Base-by-base conservation (phyloP, 64 coral and sea anemone species). In the Acropora tenuis region DNA sequence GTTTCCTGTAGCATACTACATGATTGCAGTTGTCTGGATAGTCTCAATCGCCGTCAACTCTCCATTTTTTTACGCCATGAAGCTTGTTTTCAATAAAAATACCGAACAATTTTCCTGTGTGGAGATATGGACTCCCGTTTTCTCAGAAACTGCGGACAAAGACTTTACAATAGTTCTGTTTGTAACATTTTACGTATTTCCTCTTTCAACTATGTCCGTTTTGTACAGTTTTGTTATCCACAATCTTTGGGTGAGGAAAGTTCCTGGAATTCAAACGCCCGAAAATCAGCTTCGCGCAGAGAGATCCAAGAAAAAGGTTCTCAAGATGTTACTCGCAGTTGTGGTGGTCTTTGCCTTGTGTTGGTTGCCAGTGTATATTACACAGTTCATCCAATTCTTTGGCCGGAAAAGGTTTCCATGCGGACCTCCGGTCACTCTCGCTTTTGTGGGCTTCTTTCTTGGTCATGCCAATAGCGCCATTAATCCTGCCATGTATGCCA, bases 241-340 rank as follows among this genome's bases (percentile, higher is more conserved):
- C 73, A 94, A 97, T 46, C 89, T 97, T 0, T 97, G 95, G 95
- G 87, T 97, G 8, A 89, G 95, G n/a, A 97, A 97, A 84, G 80
- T 97, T 1, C 95, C 95, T 5, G 95, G 95, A 5, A 89, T 91
- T 57, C 73, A 89, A 63, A 97, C 83, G 68, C 69, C 63, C 11
- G 77, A 67, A 69, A 97, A 97, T 47, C 91, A 97, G 44, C 92
- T 78, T n/a, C 77, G 92, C 57, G 84, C 83, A 4, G 89, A 97
- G 1, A 91, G 66, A 43, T 94, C 88, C n/a, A 97, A 88, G 67
- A 97, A 94, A 73, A 97, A 97, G 83, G 95, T 94, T 30, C 67
- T 97, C 0, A 90, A 79, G 17, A 97, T 97, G 95, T 9, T 97
- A 13, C 78, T 97, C 6, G 87, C 87, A 8, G 95, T 97, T 5